Conservation (phyloP, 2,797 vertebrate species). For the Amblyopsis hoosieri region DNA sequence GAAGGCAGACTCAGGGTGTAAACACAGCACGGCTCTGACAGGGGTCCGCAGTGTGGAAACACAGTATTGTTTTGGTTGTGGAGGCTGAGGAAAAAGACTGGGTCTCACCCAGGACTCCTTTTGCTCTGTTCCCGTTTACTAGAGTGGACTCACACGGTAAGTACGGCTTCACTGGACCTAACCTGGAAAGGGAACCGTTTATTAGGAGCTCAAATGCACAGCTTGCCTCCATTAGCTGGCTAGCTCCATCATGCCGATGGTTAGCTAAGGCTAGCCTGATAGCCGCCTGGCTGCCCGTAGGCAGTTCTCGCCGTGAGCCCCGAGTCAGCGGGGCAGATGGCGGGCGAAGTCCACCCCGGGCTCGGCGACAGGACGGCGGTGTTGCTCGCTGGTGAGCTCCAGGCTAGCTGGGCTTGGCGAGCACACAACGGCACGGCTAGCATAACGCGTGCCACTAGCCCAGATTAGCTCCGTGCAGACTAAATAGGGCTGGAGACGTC, state of each 20-base stretch:
- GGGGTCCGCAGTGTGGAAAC: conserved; percentile 89
- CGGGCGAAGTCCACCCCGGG: too few relatives aligned
- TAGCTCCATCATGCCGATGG: conserved; percentile 67
- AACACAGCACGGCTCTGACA: conserved; percentile 40
- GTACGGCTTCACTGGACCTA: conserved; percentile 61
- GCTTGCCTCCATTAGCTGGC: conserved; percentile 33
- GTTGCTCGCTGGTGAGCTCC: conserved; percentile 41
- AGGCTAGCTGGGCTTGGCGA: conserved; percentile 51
- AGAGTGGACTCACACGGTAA: conserved; percentile 92
- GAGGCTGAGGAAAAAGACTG: conserved; percentile 80
- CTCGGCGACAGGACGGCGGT: conserved; percentile 18
- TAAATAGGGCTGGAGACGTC: conserved; percentile 32
- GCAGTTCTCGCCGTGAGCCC: conserved; percentile 12
- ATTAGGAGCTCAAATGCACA: neutral
- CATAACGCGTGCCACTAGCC: conserved; percentile 77
- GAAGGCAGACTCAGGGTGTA: too few relatives aligned
- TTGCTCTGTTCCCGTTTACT: conserved; percentile 67
- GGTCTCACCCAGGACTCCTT: conserved; percentile 79
- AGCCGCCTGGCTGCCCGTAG: conserved; percentile 15
- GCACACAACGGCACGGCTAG: conserved; percentile 38
- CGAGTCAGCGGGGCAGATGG: neutral
- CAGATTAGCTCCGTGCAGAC: conserved; percentile 68
- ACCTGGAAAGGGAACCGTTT: neutral
- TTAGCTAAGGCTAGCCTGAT: conserved; percentile 56
- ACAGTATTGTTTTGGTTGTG: conserved; percentile 90